These are phyloP conservation scores for Phataginus tetradactyla DNA, from an alignment of 2,797 vertebrate species.

Conservation along the genomic window DNA sequence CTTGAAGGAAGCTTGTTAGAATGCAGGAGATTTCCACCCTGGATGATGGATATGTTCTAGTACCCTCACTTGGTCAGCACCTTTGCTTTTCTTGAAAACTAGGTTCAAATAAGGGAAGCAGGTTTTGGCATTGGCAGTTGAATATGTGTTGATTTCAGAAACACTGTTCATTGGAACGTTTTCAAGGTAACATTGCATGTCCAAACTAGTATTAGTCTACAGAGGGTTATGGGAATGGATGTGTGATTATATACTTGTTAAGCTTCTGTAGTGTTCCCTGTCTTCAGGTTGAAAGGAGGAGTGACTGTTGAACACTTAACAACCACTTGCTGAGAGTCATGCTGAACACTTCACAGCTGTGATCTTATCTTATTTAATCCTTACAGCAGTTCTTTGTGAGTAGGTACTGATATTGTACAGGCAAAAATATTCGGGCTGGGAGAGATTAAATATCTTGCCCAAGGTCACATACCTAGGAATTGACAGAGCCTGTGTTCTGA, in stretches of 20 bases:
- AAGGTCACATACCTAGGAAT: not conserved
- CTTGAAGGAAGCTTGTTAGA: not conserved
- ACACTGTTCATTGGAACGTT: not conserved
- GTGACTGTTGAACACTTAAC: not conserved
- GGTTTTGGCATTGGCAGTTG: conserved; percentile 3
- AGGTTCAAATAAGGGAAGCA: not conserved
- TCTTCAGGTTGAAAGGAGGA: not conserved
- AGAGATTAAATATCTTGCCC: not conserved
- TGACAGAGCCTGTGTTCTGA: not conserved
- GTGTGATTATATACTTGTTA: not conserved
- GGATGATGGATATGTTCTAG: not conserved
- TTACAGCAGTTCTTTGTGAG: not conserved
- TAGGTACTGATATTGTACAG: not conserved
- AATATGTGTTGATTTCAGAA: conserved; percentile 16
- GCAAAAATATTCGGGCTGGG: not conserved
- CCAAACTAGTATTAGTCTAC: not conserved
- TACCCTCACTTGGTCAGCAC: not conserved
- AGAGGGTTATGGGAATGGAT: not conserved
- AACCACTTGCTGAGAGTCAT: not conserved
- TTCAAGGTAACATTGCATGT: not conserved
- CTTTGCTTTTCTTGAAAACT: conserved; percentile 52
- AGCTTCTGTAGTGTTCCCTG: not conserved
- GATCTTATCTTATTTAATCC: not conserved
- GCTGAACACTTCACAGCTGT: not conserved
- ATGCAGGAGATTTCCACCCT: conserved; percentile 13